Evolutionary conservation across 2,888 invertebrate species (phyloP).

Genomic region (Microplitis manilae): DNA sequence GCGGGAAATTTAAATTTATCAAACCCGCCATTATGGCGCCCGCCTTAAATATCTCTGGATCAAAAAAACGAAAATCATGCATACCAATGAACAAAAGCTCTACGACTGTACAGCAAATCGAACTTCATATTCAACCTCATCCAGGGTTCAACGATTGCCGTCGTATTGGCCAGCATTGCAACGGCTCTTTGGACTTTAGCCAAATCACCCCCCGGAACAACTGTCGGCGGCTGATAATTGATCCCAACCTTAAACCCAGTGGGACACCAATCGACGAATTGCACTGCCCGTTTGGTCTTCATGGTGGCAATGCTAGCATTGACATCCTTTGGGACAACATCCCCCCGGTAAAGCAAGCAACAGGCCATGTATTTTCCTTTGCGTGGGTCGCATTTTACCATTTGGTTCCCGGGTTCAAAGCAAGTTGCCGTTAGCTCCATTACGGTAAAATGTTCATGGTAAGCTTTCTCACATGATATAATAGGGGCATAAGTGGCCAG

Average conservation of each 20-base stretch:
- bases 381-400: slow-evolving; percentile 64
- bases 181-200: slow-evolving; percentile 77
- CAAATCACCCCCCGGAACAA: slow-evolving; percentile 71
- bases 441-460: slow-evolving; percentile 73
- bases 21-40: no score
- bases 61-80: background rate
- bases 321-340: slow-evolving; percentile 79
- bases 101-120: slow-evolving; percentile 77
- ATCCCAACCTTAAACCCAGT: slow-evolving; percentile 75
- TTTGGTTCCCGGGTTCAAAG: slow-evolving; percentile 66
- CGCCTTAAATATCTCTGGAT: no score
- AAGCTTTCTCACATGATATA: slow-evolving; percentile 72
- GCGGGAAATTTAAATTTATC: no score
- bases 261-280: slow-evolving; percentile 78
- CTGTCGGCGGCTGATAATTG: slow-evolving; percentile 67
- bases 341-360: slow-evolving; percentile 75
- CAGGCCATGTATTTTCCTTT: slow-evolving; percentile 74
- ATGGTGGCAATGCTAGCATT: slow-evolving; percentile 76
- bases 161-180: slow-evolving; percentile 71
- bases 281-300: slow-evolving; percentile 76
- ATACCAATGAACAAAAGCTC: slow-evolving; percentile 80
- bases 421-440: slow-evolving; percentile 77
- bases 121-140: slow-evolving; percentile 77
- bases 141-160: slow-evolving; percentile 79
- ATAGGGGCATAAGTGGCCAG: slow-evolving; percentile 75